Conservation (phyloP, 2,113 vertebrate genomes). For the Gopherus evgoodei region DNA sequence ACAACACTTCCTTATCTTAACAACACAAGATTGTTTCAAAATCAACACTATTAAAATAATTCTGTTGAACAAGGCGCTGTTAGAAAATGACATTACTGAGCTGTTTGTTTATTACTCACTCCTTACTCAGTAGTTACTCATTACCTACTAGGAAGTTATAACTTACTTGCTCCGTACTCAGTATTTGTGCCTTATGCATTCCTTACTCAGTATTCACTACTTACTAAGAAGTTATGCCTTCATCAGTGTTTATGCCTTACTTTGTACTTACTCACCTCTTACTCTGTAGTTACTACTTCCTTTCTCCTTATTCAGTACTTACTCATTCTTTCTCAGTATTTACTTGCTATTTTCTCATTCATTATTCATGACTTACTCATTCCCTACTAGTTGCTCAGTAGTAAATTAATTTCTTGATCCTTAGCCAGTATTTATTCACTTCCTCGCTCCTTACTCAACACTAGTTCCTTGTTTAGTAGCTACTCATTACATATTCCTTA, state of each 20-base stretch:
- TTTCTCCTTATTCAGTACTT: background rate
- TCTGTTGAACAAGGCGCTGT: no score
- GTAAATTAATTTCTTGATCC: background rate
- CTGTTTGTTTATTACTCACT: background rate
- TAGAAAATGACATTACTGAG: no score
- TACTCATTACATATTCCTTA: background rate
- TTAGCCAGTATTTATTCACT: background rate
- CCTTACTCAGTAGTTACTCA: background rate
- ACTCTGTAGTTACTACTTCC: background rate
- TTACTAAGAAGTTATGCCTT: background rate
- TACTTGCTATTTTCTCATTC: background rate
- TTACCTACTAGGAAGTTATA: background rate
- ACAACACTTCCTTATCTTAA: no score
- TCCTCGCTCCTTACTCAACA: background rate
- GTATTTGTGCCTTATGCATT: background rate
- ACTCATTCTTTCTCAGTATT: background rate
- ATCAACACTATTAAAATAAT: no score
- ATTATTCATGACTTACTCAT: background rate
- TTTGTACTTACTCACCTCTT: background rate
- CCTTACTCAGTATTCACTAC: background rate
- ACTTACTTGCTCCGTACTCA: background rate
- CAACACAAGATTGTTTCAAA: no score
- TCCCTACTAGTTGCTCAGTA: constrained; percentile 69
- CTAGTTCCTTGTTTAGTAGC: background rate
- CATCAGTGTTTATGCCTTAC: background rate